Conservation (phyloP, 2,113 vertebrate genomes). For the Perognathus longimembris region DNA sequence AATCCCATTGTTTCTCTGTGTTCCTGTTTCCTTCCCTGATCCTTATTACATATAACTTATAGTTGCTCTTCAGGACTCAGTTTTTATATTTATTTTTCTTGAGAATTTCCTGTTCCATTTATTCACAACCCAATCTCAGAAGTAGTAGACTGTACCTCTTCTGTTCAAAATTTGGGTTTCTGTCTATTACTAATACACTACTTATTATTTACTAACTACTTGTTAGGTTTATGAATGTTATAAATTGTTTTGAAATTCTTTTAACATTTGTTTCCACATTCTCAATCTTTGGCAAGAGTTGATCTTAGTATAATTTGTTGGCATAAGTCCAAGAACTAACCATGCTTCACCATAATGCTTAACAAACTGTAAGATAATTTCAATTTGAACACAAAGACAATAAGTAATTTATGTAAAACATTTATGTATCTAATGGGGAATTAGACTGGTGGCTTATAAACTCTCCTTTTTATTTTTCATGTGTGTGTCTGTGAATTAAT, state of each 20-base stretch:
- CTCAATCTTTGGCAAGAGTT: conserved; percentile 28
- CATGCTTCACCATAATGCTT: background rate
- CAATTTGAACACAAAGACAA: background rate
- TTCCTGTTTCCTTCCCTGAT: background rate
- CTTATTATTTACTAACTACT: conserved; percentile 54
- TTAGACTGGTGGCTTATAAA: conserved; percentile 9
- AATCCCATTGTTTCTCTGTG: background rate
- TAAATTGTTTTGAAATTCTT: conserved; percentile 50
- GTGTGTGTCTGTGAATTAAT: background rate
- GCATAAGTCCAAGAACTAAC: conserved; percentile 5
- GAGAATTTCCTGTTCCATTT: background rate
- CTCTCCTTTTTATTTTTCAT: background rate
- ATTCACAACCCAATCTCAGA: background rate
- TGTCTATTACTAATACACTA: background rate
- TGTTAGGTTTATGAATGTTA: conserved; percentile 19
- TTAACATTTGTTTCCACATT: conserved; percentile 27
- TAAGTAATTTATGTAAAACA: conserved; percentile 3
- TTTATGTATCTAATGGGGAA: conserved; percentile 23
- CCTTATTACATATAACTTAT: background rate
- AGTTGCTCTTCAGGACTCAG: background rate
- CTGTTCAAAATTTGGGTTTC: background rate
- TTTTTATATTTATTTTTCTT: background rate
- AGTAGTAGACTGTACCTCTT: background rate
- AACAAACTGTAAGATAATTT: conserved; percentile 21
- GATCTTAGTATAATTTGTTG: conserved; percentile 44